Base-by-base conservation (phyloP, 2,113 vertebrate genomes). In the Paramormyrops kingsleyae region DNA sequence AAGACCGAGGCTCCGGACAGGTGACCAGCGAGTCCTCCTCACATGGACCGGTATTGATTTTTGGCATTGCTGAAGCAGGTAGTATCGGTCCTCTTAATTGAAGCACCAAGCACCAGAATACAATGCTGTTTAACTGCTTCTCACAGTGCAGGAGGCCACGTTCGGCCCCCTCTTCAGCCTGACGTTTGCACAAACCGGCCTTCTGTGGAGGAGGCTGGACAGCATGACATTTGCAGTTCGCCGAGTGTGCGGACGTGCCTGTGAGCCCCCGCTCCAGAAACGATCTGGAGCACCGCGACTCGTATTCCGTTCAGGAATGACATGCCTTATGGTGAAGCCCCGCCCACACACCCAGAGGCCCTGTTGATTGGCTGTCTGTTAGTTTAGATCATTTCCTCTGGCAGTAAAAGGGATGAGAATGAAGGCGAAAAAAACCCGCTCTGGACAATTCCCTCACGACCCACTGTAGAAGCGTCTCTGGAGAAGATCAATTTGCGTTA, bases 401-500 rank as follows among this genome's bases (percentile, higher is more conserved):
- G 19, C 87, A 66, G 19, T 44, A 66, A 50, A 89, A 52, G 44
- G 21, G 42, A 83, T 42, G 70, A 50, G 74, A 83, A 21, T 8
- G 27, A 89, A 53, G 70, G 12, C 5, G 56, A 83, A 21, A 35
- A 77, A 80, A 53, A 27, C 88, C 70, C 3, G 4, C 62, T 83
- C 49, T 15, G 46, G 42, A 83, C 39, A 13, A 31, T 88, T 52
- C 49, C 88, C 88, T 80, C 27, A 49, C 47, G 7, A 50, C 66
- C 89, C 24, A 70, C 52, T 87, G 91, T 56, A 42, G 84, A 35
- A 50, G 89, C 7, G 59, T 92, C 91, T 90, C 89, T 50, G 35
- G 88, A 93, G 90, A 90, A 90, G 89, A 93, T 91, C 91, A 90
- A 90, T 92, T 91, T 94, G 90, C 92, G n/a, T 87, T 92, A 91